Evolutionary conservation across 2,888 invertebrate species (phyloP).

Genomic region (Brachypalpus laphriformis): DNA sequence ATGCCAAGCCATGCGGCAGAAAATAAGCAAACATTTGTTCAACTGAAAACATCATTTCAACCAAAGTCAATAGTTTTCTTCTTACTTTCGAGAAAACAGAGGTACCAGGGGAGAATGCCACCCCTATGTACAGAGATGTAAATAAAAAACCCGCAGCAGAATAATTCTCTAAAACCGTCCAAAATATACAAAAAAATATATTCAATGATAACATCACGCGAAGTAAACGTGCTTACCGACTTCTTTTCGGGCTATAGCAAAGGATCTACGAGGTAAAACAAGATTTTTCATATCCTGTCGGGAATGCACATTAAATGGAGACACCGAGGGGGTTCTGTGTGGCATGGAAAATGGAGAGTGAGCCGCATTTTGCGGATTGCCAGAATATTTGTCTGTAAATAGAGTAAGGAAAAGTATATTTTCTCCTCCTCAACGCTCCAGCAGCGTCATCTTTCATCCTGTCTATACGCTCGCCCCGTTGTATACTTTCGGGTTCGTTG

Average conservation of each 20-base stretch:
- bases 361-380: slow-evolving; percentile 66
- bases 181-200: slow-evolving; percentile 30
- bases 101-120: not conserved
- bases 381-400: slow-evolving; percentile 69
- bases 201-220: slow-evolving; percentile 69
- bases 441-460: slow-evolving; percentile 1
- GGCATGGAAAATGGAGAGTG: slow-evolving; percentile 33
- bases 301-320: slow-evolving; percentile 65
- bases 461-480: not conserved
- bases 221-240: slow-evolving; percentile 68
- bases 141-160: not conserved
- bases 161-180: slow-evolving; percentile 41
- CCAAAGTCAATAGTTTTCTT: slow-evolving; percentile 68
- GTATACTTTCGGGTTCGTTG: slow-evolving; percentile 20
- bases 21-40: slow-evolving; percentile 70
- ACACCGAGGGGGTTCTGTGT: slow-evolving; percentile 27
- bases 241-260: slow-evolving; percentile 53
- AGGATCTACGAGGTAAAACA: slow-evolving; percentile 61
- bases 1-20: slow-evolving; percentile 50
- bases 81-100: not conserved
- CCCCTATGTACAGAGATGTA: not conserved
- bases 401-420: slow-evolving; percentile 22
- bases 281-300: slow-evolving; percentile 64
- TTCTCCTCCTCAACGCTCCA: not conserved
- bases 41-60: slow-evolving; percentile 68